Conservation (phyloP, 2,888 invertebrate genomes). For the Aspidapion aeneum region DNA sequence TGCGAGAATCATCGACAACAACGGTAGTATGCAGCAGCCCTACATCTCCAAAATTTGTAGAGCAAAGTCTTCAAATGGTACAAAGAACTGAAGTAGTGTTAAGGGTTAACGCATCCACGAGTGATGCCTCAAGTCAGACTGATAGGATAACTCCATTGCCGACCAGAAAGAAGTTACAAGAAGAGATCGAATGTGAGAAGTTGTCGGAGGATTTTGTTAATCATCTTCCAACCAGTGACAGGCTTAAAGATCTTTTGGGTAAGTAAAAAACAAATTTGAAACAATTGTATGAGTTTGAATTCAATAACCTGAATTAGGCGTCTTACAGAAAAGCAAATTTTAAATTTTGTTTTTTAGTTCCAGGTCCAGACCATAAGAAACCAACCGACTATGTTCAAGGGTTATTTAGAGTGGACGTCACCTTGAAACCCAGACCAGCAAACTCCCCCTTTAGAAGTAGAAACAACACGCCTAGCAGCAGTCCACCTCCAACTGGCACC, state of each 20-base stretch:
- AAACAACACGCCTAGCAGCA: constrained; percentile 41
- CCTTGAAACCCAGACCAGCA: constrained; percentile 49
- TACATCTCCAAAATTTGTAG: constrained; percentile 43
- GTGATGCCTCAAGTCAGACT: constrained; percentile 54
- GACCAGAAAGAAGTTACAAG: constrained; percentile 60
- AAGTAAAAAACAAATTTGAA: constrained; percentile 30
- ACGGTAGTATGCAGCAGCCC: constrained; percentile 25
- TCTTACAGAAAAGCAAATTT: not conserved
- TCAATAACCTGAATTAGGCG: not conserved
- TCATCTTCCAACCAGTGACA: constrained; percentile 60
- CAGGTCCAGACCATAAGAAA: constrained; percentile 63
- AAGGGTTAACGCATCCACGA: constrained; percentile 58
- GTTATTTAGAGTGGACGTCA: constrained; percentile 58
- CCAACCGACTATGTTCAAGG: constrained; percentile 68
- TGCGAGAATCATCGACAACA: constrained; percentile 10
- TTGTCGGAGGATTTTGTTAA: constrained; percentile 61
- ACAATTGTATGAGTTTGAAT: not conserved
- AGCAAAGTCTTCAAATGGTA: constrained; percentile 55
- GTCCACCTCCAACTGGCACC: constrained; percentile 42
- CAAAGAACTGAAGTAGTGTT: constrained; percentile 62
- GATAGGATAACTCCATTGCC: constrained; percentile 49
- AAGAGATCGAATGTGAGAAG: constrained; percentile 77
- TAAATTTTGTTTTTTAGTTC: constrained; percentile 47
- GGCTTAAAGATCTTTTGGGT: constrained; percentile 63
- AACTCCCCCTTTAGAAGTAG: constrained; percentile 46